phyloP scores from a whole-genome alignment of 1,140 invertebrate genomes.

The Calliopsis andreniformis region DNA sequence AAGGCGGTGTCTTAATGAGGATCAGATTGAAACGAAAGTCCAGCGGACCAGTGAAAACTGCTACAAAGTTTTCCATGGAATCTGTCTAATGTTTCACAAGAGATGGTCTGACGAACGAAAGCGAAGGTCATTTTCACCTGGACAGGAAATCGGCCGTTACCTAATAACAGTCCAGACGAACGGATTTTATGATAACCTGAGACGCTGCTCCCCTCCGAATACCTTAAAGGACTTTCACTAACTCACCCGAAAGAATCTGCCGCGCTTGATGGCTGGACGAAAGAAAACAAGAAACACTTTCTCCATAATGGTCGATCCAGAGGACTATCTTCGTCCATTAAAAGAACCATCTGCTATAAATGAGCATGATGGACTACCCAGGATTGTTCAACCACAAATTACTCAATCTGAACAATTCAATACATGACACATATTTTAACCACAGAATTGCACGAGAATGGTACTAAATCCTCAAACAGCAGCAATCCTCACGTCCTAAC shows the following conservation, averaged over 20 bases:
- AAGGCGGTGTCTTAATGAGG: background rate
- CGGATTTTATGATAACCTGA: constrained; percentile 15
- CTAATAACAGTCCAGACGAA: constrained; percentile 39
- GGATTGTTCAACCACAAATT: background rate
- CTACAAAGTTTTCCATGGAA: too few relatives aligned
- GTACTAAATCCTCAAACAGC: too few relatives aligned
- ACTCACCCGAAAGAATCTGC: constrained; percentile 70
- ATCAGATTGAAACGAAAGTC: background rate
- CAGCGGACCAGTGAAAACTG: background rate
- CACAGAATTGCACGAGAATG: background rate
- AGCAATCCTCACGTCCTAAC: too few relatives aligned
- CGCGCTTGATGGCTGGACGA: constrained; percentile 36
- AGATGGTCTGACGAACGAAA: too few relatives aligned
- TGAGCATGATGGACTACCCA: background rate
- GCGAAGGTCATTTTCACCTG: too few relatives aligned
- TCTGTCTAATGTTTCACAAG: too few relatives aligned
- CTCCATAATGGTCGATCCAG: constrained; percentile 69
- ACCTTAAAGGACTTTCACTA: constrained; percentile 72
- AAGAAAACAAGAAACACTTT: constrained; percentile 74
- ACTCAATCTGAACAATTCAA: background rate
- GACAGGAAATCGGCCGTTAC: constrained; percentile 48
- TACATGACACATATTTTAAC: too few relatives aligned
- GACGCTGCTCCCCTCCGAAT: constrained; percentile 25
- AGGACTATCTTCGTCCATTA: constrained; percentile 36
- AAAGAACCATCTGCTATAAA: background rate